Evolutionary conservation across 1,140 invertebrate genomes (phyloP).

Genomic region (Sinella curviseta): DNA sequence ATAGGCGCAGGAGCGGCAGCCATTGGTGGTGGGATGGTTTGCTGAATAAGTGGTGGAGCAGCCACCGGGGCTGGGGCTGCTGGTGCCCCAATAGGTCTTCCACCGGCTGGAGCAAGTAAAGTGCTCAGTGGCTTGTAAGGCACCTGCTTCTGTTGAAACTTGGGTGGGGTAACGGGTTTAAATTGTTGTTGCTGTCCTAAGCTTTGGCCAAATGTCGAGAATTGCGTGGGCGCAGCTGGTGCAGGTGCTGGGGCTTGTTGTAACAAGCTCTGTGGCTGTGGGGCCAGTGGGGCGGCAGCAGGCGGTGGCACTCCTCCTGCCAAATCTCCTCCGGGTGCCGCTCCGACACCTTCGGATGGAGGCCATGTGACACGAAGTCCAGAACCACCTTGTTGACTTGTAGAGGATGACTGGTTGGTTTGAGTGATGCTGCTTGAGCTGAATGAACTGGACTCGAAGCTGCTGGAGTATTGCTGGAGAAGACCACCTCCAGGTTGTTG

Average conservation of each 20-base stretch:
- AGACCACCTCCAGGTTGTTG: constrained; percentile 24
- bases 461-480: constrained; percentile 21
- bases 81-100: neutral
- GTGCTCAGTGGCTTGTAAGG: constrained; percentile 45
- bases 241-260: constrained; percentile 2
- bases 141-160: constrained; percentile 33
- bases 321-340: neutral
- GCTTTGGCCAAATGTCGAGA: constrained; percentile 18
- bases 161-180: constrained; percentile 38
- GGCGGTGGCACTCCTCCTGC: neutral
- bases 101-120: constrained; percentile 34
- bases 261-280: neutral
- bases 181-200: constrained; percentile 31
- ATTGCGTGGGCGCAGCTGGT: constrained; percentile 15
- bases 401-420: neutral
- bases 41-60: neutral
- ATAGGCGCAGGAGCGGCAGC: constrained; percentile 33
- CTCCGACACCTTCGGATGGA: neutral
- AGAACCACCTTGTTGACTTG: neutral
- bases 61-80: neutral
- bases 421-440: constrained; percentile 15
- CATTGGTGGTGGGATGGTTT: constrained; percentile 47
- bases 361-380: constrained; percentile 5
- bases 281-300: neutral
- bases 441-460: neutral